These are phyloP conservation scores for Frieseomelitta varia DNA, from an alignment of 1,140 invertebrate species.

Conservation along the genomic window DNA sequence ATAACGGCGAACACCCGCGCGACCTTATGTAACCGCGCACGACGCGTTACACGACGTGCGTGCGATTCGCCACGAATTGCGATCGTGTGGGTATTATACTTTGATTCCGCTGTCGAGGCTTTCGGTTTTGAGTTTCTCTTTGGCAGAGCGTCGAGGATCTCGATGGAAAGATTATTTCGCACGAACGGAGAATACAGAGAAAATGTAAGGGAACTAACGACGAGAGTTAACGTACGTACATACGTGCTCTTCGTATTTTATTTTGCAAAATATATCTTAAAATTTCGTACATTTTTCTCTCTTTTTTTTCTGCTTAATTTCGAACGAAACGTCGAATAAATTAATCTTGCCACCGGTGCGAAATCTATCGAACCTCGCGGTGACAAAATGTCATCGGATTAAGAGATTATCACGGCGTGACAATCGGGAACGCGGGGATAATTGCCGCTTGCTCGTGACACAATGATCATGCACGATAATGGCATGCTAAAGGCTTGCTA, in stretches of 20 bases:
- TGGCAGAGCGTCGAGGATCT: not conserved
- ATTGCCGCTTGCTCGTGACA: slow-evolving; percentile 50
- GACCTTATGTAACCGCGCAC: slow-evolving; percentile 51
- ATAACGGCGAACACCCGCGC: slow-evolving; percentile 61
- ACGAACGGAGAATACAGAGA: not conserved
- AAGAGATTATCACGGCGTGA: slow-evolving; percentile 50
- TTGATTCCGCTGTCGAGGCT: not conserved
- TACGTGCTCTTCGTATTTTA: no score
- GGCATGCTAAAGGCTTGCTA: slow-evolving; percentile 51
- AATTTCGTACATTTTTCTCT: no score
- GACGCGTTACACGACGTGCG: slow-evolving; percentile 24
- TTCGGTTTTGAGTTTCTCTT: not conserved
- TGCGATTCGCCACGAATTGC: not conserved
- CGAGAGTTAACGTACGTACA: no score
- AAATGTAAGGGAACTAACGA: no score
- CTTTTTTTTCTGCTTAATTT: no score
- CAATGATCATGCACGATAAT: slow-evolving; percentile 51
- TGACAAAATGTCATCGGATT: slow-evolving; percentile 54
- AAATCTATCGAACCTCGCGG: slow-evolving; percentile 1
- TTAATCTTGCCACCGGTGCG: not conserved
- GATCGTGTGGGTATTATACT: not conserved
- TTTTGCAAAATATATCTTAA: no score
- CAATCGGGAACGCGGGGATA: slow-evolving; percentile 44
- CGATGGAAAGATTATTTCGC: not conserved
- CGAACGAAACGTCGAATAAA: not conserved